Evolutionary conservation across 2,888 invertebrate genomes (phyloP), one percentile per base, ranked within the genome.

Genomic region (Thymelicus acteon): DNA sequence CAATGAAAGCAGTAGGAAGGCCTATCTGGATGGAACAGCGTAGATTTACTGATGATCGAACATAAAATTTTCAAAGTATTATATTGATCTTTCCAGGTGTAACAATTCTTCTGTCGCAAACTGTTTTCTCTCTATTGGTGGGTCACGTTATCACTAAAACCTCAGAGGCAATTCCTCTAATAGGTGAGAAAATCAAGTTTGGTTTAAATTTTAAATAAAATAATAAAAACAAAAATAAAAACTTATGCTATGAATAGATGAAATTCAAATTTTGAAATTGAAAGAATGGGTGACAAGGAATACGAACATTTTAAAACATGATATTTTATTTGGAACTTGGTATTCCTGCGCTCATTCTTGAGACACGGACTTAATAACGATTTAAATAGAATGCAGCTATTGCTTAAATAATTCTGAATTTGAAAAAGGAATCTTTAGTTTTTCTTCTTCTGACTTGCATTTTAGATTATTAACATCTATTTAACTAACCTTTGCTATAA

Each of bases 91-190:
- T 97, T 97, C 93, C 98, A 99, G 98, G 98, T 96, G 98, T 99
- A 94, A 99, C 98, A 95, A 98, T 99, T 95, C 97, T 99, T 95
- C 97, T 99, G 95, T 99, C 99, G 89, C 97, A 99, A 96, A 99
- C 98, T 95, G 99, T 99, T 95, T 99, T 99, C 96, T 97, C 99
- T 94, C 97, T 99, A 95, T 97, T 99, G 97, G 98, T 99, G 95
- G 98, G 98, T 92, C 98, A 99, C 95, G 98, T 98, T 94, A 98
- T 99, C 95, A 99, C 99, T 94, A 98, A 98, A 96, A 99, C 99
- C 94, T 99, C 99, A 94, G 99, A 99, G 95, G 99, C 99, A 91
- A 97, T 99, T 95, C 99, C 99, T 92, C 96, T 99, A 93, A 98
- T 99, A 97, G 99, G 99, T 98, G 94, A 94, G 94, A 88, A 87